Evolutionary conservation across 2,888 invertebrate genomes (phyloP), one percentile per base, ranked within the genome.

Genomic region (Meganola albula): DNA sequence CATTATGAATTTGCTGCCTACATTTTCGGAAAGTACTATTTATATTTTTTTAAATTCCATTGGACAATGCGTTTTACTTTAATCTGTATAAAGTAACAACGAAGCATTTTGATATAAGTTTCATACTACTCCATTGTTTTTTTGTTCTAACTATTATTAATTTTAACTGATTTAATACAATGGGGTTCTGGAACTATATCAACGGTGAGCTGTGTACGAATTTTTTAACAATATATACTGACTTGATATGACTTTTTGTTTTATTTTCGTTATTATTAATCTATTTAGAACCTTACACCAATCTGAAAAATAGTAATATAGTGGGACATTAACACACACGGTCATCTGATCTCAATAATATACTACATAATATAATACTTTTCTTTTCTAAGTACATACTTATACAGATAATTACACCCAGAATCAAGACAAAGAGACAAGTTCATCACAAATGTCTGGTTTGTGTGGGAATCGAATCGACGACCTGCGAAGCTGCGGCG

Each of bases 151-250:
- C 66, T 58, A 53, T 53, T 43, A 25, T 2, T 48, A 41, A 33
- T 52, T 53, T 53, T 63, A 64, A 69, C 58, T 65, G 58, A 63
- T 63, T 68, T 61, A 66, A 67, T 63, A 56, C 78, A 83, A 85
- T 85, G 85, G 80, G 74, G 80, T 80, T 85, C 85, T 85, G 85
- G 85, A 85, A 85, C 85, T 61, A 69, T 76, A 83, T 75, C 85
- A 65, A 58, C 10, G 42, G 46, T 61, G 46, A 56, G 59, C 67
- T 60, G 58, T 80, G 73, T 79, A 78, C 69, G 72, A 73, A 52
- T 74, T 74, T 71, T 77, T 75, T 77, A 83, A 83, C 77, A 80
- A 84, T n/a, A 75, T 85, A 85, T 78, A 85, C 80, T 83, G 77
- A 83, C 77, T 72, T 61, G 40, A 61, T 63, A 64, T 65, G 58